Conservation (phyloP, 30 jellyfish, hydroid and myxozoan species). For the Chrysaora quinquecirrha region DNA sequence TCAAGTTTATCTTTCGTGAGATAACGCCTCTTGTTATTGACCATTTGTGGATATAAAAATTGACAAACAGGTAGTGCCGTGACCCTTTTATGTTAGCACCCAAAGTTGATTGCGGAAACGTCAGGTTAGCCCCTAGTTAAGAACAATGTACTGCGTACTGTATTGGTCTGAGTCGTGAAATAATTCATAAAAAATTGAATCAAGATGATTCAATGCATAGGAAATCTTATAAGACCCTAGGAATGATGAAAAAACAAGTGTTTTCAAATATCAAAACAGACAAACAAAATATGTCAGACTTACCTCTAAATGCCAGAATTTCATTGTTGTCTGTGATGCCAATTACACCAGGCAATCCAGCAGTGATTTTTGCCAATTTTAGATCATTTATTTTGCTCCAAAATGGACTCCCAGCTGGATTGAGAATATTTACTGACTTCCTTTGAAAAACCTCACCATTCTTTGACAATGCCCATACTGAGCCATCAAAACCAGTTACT, state of each 20-base stretch:
- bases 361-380: conserved; percentile 39
- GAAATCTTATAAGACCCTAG: neutral
- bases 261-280: neutral
- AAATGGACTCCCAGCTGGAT: conserved; percentile 72
- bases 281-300: neutral
- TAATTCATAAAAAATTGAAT: too few relatives aligned
- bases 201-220: too few relatives aligned
- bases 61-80: neutral
- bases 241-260: neutral
- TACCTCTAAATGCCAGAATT: conserved; percentile 48
- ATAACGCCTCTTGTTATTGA: neutral
- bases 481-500: conserved; percentile 92
- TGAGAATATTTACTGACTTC: conserved; percentile 36
- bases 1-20: neutral
- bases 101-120: neutral
- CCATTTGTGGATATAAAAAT: neutral
- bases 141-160: neutral
- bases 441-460: conserved; percentile 66
- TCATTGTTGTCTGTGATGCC: conserved; percentile 36
- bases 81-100: neutral
- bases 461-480: conserved; percentile 79
- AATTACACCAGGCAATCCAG: conserved; percentile 77
- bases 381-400: conserved; percentile 68
- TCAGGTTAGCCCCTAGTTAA: neutral
- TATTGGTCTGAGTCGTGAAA: too few relatives aligned